Evolutionary conservation across 2,797 vertebrate species (phyloP).

Genomic region (Pterois miles): DNA sequence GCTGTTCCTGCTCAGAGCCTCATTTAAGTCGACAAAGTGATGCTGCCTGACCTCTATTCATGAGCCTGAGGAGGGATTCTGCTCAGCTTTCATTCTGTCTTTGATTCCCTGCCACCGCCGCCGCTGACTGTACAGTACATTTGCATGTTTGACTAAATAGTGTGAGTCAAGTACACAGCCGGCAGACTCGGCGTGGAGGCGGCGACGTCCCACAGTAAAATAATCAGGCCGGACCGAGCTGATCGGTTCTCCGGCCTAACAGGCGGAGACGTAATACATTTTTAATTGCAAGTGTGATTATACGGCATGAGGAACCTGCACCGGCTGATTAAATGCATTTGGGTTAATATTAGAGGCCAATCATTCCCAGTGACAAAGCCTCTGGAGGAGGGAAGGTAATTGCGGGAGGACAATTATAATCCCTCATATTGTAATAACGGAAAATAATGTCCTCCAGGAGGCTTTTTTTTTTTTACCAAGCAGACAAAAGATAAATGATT

Average conservation of each 20-base stretch:
- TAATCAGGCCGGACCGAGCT: conserved; percentile 49
- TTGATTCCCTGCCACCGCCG: conserved; percentile 38
- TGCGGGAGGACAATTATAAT: conserved; percentile 82
- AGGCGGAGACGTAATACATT: conserved; percentile 79
- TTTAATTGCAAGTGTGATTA: conserved; percentile 86
- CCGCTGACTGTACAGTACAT: conserved; percentile 23
- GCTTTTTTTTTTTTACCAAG: conserved; percentile 29
- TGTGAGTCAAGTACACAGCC: conserved; percentile 7
- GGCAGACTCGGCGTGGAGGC: conserved; percentile 18
- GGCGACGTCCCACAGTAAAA: conserved; percentile 11
- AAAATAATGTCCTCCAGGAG: conserved; percentile 79
- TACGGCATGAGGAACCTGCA: conserved; percentile 78
- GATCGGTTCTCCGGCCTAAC: conserved; percentile 58
- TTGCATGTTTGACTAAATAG: conserved; percentile 47
- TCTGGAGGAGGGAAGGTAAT: conserved; percentile 82
- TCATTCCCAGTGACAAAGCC: conserved; percentile 78
- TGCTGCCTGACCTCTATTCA: conserved; percentile 24
- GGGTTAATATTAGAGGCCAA: conserved; percentile 85
- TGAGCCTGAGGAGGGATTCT: neutral
- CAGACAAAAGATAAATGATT: conserved; percentile 78
- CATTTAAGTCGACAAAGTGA: conserved; percentile 30
- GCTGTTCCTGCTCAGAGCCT: conserved; percentile 8
- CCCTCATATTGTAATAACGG: conserved; percentile 83
- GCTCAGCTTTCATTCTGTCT: conserved; percentile 23
- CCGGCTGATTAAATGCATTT: conserved; percentile 84